Conservation (phyloP, 23 tunicate species). For the Styela clava region DNA sequence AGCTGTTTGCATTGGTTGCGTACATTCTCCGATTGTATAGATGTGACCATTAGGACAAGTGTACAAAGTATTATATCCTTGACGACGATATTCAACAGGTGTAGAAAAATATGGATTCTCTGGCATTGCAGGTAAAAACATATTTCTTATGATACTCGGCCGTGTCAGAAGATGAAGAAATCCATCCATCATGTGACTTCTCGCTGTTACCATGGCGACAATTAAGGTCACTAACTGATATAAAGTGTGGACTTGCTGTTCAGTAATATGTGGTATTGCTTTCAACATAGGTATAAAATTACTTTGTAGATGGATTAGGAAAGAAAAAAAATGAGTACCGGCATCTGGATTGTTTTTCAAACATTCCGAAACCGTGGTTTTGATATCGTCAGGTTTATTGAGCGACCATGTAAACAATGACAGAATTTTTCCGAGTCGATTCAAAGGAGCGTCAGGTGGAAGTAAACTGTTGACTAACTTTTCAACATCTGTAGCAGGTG, state of each 20-base stretch:
- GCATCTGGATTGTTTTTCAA: slow-evolving; percentile 9
- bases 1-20: slow-evolving; percentile 39
- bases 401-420: background rate
- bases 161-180: slow-evolving; percentile 23
- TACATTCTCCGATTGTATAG: slow-evolving; percentile 69
- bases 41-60: slow-evolving; percentile 70
- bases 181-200: slow-evolving; percentile 20
- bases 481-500: background rate
- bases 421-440: background rate
- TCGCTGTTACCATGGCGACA: slow-evolving; percentile 3
- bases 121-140: slow-evolving; percentile 78
- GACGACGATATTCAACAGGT: slow-evolving; percentile 21
- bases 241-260: slow-evolving; percentile 10
- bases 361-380: background rate
- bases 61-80: slow-evolving; percentile 21
- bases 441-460: background rate
- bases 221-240: slow-evolving; percentile 6
- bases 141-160: slow-evolving; percentile 7
- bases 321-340: background rate
- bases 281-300: background rate
- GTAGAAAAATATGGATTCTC: slow-evolving; percentile 32
- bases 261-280: background rate
- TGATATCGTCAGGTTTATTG: background rate
- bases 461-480: background rate
- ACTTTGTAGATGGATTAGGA: background rate